phyloP scores from a whole-genome alignment of 2,113 vertebrate genomes.

The Zosterops japonicus region DNA sequence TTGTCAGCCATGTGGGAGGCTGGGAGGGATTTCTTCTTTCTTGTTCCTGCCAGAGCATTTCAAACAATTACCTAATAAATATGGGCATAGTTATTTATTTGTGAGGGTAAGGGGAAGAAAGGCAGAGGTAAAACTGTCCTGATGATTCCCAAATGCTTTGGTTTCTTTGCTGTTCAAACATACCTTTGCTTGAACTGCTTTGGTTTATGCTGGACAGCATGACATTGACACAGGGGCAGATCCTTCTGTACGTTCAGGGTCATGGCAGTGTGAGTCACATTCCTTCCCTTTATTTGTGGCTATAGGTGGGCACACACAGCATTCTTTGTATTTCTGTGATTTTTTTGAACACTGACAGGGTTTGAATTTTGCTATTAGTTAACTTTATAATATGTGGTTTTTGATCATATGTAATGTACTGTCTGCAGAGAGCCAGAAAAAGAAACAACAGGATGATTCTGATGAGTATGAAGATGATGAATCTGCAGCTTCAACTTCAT shows the following conservation, averaged over 20 bases:
- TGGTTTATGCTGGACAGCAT: not conserved
- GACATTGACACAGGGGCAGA: not conserved
- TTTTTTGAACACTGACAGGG: not conserved
- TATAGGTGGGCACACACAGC: not conserved
- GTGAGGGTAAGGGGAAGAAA: not conserved
- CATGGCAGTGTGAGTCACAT: not conserved
- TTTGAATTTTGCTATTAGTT: not conserved
- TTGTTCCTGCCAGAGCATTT: not conserved
- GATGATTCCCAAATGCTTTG: not conserved
- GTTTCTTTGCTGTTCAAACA: not conserved
- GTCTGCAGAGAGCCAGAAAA: slow-evolving; percentile 89
- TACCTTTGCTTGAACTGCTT: not conserved
- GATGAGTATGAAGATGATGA: slow-evolving; percentile 95
- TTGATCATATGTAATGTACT: not conserved
- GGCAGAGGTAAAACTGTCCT: not conserved
- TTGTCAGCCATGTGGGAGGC: not conserved
- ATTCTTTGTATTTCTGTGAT: not conserved
- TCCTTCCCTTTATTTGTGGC: not conserved
- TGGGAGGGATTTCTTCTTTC: not conserved
- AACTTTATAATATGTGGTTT: not conserved
- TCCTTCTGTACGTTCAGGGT: not conserved
- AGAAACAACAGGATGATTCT: slow-evolving; percentile 94
- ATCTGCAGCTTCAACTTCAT: slow-evolving; percentile 88
- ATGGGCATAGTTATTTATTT: not conserved
- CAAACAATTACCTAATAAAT: not conserved